A percentile compares a stretch with the other conserved stretches of the same genome.
These are phyloP conservation scores for Chrysina gloriosa DNA, from an alignment of 2,888 invertebrate species.

Conservation along the genomic window DNA sequence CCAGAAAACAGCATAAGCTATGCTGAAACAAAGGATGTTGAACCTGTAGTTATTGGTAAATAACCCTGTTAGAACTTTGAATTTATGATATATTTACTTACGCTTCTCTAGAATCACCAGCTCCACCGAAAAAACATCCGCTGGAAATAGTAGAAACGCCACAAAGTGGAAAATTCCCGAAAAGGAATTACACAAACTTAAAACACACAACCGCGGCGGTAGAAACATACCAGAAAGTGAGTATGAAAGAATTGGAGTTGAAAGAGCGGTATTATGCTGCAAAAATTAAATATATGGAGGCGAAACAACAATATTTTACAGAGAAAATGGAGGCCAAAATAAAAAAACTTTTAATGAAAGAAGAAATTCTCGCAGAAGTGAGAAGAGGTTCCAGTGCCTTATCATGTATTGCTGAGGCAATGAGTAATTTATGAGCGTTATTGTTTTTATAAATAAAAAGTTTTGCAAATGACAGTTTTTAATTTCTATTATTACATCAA, in stretches of 20 bases:
- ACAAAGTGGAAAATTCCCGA: no score
- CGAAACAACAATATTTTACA: neutral
- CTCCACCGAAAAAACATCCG: no score
- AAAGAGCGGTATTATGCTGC: neutral
- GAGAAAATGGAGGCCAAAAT: neutral
- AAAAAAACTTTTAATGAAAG: neutral
- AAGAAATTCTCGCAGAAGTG: neutral
- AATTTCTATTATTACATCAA: constrained; percentile 50
- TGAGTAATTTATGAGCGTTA: neutral
- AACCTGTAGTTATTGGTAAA: no score
- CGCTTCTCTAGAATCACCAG: no score
- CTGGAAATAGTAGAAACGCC: neutral
- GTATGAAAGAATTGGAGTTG: neutral
- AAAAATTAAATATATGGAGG: neutral
- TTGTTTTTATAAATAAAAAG: no score
- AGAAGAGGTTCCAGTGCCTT: neutral
- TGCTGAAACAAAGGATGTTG: no score
- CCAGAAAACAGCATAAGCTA: no score
- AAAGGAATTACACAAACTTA: no score
- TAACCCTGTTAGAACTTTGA: no score
- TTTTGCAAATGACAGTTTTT: neutral
- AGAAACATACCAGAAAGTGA: neutral
- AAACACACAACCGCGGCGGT: neutral
- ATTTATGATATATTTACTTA: no score
- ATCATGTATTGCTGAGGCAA: neutral